Evolutionary conservation across 2,113 vertebrate species (phyloP).

Genomic region (Ochotona princeps): DNA sequence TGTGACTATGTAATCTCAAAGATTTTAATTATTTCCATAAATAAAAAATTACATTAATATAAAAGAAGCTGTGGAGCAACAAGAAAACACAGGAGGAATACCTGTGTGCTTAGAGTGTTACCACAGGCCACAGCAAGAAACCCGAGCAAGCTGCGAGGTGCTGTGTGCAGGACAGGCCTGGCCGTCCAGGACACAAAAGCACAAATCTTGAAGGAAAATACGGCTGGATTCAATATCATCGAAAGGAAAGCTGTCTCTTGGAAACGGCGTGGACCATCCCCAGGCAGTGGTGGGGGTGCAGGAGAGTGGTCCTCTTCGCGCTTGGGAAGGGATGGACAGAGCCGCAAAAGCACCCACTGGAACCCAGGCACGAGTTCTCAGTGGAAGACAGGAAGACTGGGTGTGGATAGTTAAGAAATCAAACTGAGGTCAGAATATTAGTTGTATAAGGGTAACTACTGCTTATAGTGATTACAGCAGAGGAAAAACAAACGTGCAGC

Average conservation of each 20-base stretch:
- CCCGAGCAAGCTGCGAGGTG: neutral
- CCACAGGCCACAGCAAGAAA: neutral
- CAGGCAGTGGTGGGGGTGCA: neutral
- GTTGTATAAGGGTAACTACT: neutral
- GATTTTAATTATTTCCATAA: neutral
- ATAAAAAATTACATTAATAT: neutral
- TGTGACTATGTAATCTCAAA: neutral
- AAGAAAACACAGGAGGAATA: neutral
- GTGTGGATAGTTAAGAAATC: neutral
- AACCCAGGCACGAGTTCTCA: neutral
- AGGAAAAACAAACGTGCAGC: neutral
- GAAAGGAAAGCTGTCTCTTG: neutral
- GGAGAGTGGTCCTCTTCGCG: neutral
- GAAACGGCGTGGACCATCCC: neutral
- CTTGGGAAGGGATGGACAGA: neutral
- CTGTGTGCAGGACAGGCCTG: neutral
- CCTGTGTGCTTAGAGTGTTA: neutral
- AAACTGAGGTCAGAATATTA: neutral
- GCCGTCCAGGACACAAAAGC: neutral
- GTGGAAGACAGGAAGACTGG: neutral
- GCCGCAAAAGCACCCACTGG: neutral
- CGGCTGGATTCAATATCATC: neutral
- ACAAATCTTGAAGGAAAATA: neutral
- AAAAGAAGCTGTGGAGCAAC: neutral
- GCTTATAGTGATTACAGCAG: neutral